A percentile compares a stretch with the other conserved stretches of the same genome.
These are phyloP conservation scores for Metridium senile DNA, from an alignment of 92 coral and sea anemone genomes.

Conservation along the genomic window DNA sequence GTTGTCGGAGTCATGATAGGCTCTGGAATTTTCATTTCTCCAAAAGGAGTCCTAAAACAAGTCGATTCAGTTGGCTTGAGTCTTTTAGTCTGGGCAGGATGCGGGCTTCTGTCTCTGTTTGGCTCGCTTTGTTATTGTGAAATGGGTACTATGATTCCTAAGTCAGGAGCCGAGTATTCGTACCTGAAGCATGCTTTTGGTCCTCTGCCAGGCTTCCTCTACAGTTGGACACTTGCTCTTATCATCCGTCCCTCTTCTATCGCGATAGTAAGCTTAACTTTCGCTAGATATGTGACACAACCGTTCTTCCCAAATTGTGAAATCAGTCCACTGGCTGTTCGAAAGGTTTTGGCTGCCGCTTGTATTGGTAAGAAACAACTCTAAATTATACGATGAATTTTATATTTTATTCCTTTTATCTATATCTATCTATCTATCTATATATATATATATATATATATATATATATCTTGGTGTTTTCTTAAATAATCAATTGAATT, in stretches of 20 bases:
- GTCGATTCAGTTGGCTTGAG: constrained; percentile 89
- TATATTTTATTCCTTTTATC: neutral
- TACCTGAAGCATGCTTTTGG: constrained; percentile 93
- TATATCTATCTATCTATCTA: neutral
- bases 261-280: constrained; percentile 88
- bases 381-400: neutral
- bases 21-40: constrained; percentile 96
- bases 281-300: constrained; percentile 93
- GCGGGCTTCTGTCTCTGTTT: constrained; percentile 86
- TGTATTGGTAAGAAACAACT: constrained; percentile 75
- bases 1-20: constrained; percentile 99
- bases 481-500: neutral
- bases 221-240: constrained; percentile 95
- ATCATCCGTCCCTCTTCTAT: constrained; percentile 97
- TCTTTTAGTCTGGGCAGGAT: constrained; percentile 92
- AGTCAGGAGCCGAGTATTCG: constrained; percentile 96
- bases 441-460: too few species aligned
- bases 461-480: neutral
- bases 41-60: constrained; percentile 80
- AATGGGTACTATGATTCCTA: constrained; percentile 97
- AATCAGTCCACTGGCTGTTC: constrained; percentile 74
- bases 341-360: constrained; percentile 88
- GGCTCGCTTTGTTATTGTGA: constrained; percentile 97
- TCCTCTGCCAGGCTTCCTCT: constrained; percentile 91
- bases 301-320: constrained; percentile 97